These are phyloP conservation scores for Cecropterus lyciades DNA, from an alignment of 1,140 invertebrate genomes.

Conservation along the genomic window DNA sequence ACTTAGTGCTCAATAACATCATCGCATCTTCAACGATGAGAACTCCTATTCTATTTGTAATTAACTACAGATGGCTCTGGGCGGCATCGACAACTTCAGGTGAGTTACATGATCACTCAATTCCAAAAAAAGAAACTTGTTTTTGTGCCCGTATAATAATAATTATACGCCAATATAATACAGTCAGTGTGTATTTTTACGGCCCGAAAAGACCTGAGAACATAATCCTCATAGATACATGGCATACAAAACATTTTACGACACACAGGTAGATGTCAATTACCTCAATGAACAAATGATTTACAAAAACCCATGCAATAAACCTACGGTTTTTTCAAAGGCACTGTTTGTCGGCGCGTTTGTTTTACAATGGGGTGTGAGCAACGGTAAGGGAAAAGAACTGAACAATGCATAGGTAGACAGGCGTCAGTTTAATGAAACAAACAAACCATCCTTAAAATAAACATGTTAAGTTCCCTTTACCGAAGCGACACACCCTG, in stretches of 20 bases:
- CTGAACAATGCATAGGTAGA: constrained; percentile 24
- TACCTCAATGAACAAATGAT: constrained; percentile 2
- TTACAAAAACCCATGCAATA: constrained; percentile 23
- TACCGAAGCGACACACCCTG: too few species aligned
- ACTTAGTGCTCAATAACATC: too few species aligned
- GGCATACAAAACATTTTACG: constrained; percentile 16
- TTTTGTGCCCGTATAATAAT: too few species aligned
- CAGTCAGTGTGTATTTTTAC: background rate
- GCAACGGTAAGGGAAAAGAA: constrained; percentile 9
- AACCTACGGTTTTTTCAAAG: constrained; percentile 16
- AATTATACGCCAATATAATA: too few species aligned
- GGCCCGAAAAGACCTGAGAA: background rate
- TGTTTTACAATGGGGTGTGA: constrained; percentile 21
- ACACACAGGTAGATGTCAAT: constrained; percentile 16
- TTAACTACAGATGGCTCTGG: too few species aligned
- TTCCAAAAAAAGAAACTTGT: too few species aligned
- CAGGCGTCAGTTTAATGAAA: constrained; percentile 6
- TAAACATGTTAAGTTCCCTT: constrained; percentile 40
- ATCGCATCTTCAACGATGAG: too few species aligned
- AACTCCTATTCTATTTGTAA: too few species aligned
- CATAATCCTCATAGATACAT: constrained; percentile 3
- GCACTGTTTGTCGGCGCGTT: constrained; percentile 24
- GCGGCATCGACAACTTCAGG: too few species aligned
- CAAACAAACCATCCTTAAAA: constrained; percentile 29
- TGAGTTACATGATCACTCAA: too few species aligned